These are phyloP conservation scores for Typhlichthys subterraneus DNA, from an alignment of 2,797 vertebrate species.

Conservation along the genomic window DNA sequence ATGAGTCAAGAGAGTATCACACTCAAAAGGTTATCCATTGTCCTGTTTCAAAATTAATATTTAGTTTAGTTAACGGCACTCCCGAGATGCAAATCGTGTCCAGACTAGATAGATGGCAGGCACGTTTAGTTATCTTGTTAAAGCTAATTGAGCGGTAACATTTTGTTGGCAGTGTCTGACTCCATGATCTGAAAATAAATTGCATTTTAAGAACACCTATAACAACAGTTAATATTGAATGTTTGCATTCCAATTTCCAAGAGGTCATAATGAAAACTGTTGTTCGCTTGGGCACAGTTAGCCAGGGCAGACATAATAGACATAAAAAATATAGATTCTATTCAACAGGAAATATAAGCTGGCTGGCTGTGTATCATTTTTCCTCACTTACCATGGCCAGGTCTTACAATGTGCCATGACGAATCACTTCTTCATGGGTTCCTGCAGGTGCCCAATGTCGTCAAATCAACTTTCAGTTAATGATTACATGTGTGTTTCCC, in stretches of 20 bases:
- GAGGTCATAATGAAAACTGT: conserved; percentile 13
- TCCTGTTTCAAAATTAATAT: conserved; percentile 49
- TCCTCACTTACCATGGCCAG: conserved; percentile 21
- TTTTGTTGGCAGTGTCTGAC: conserved; percentile 56
- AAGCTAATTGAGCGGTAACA: conserved; percentile 71
- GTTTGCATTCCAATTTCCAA: conserved; percentile 51
- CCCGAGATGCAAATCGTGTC: conserved; percentile 52
- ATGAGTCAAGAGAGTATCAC: conserved; percentile 46
- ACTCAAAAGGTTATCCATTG: conserved; percentile 35
- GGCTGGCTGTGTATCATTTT: conserved; percentile 45
- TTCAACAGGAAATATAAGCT: conserved; percentile 60
- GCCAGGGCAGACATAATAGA: conserved; percentile 39
- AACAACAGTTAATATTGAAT: conserved; percentile 43
- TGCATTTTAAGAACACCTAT: conserved; percentile 47
- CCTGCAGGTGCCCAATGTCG: conserved; percentile 25
- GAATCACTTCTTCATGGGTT: conserved; percentile 45
- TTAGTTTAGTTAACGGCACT: conserved; percentile 49
- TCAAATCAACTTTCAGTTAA: conserved; percentile 26
- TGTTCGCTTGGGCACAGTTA: background rate
- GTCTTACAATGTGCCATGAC: conserved; percentile 33
- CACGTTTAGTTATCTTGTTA: conserved; percentile 56
- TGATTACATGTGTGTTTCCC: conserved; percentile 3
- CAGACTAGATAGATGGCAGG: conserved; percentile 51
- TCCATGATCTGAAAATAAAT: conserved; percentile 54
- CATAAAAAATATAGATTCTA: conserved; percentile 34